Evolutionary conservation across 2,113 vertebrate genomes (phyloP).

Genomic region (Cheirogaleus medius): DNA sequence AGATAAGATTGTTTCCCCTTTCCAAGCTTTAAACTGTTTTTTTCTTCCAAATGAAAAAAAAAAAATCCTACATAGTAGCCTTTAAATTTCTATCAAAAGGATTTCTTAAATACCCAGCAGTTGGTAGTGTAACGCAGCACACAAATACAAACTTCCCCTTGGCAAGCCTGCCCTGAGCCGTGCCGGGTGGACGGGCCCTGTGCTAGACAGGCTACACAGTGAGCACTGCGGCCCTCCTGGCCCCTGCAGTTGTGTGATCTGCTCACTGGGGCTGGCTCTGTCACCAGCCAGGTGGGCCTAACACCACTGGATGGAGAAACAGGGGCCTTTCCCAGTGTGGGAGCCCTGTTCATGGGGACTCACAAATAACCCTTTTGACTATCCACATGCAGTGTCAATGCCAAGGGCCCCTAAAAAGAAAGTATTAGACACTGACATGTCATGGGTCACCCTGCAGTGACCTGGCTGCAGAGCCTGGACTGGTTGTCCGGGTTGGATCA

Average conservation of each 20-base stretch:
- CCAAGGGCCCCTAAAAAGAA: background rate
- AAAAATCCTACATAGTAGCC: background rate
- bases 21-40: background rate
- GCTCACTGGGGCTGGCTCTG: background rate
- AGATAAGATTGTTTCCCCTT: background rate
- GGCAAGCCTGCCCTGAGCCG: background rate
- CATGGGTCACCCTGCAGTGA: background rate
- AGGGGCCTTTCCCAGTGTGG: background rate
- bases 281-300: too few species aligned
- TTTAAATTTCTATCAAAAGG: background rate
- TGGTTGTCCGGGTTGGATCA: background rate
- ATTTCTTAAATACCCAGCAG: background rate
- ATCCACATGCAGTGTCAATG: background rate
- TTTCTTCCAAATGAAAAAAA: background rate
- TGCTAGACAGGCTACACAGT: background rate
- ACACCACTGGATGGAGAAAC: too few species aligned
- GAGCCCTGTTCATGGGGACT: background rate
- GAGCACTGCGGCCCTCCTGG: too few species aligned
- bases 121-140: background rate
- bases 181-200: fast-evolving
- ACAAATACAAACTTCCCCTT: background rate
- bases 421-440: background rate
- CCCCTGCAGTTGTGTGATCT: background rate
- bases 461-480: background rate
- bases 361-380: background rate